Conservation (phyloP, 2,888 invertebrate species). For the Nephrotoma flavescens region DNA sequence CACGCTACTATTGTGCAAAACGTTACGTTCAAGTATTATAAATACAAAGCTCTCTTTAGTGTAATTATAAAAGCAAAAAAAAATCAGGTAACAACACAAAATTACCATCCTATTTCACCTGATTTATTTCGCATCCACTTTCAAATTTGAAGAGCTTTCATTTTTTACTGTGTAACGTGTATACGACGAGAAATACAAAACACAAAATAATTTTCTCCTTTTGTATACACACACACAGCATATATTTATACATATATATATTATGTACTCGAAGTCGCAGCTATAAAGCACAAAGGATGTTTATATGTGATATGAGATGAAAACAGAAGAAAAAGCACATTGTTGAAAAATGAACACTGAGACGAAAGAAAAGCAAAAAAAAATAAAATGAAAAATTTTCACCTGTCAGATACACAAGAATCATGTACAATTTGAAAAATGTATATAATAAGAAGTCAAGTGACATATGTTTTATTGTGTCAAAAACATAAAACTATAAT, state of each 20-base stretch:
- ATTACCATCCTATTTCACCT: not conserved
- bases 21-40: not conserved
- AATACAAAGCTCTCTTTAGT: not conserved
- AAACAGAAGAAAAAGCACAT: not conserved
- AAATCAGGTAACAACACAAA: not conserved
- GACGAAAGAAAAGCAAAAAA: not conserved
- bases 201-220: not conserved
- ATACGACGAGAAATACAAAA: not conserved
- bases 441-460: not conserved
- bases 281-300: not conserved
- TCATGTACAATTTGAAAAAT: not conserved
- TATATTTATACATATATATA: not conserved
- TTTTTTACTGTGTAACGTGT: not conserved
- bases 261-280: not conserved
- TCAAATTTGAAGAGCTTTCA: not conserved
- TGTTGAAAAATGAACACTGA: not conserved
- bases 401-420: not conserved
- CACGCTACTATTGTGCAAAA: not conserved
- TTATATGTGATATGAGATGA: not conserved
- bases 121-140: not conserved
- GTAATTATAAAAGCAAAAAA: not conserved
- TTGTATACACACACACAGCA: not conserved
- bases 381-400: not conserved
- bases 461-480: not conserved
- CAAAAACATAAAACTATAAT: not conserved